Evolutionary conservation across 1,140 invertebrate species (phyloP), one percentile per base, ranked within the genome.

Genomic region (Penaeus chinensis): DNA sequence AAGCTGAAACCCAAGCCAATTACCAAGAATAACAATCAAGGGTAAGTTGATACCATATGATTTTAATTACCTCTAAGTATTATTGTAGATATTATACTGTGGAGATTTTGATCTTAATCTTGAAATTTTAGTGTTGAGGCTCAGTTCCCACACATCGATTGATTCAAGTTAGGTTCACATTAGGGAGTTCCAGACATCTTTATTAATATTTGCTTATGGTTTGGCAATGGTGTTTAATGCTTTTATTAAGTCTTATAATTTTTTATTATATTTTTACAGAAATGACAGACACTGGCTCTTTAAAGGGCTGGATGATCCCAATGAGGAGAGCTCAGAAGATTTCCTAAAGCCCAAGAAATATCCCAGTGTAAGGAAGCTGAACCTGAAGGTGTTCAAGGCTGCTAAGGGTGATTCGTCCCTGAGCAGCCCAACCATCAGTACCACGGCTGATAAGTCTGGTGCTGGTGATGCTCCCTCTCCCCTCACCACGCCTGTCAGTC

Each of bases 221-320:
- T 32, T 1, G 32, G 32, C 32, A 47, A 47, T 47, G 47, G 11
- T 10, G 11, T 47, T 47, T 13, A 1, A 47, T 47, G 5, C 24
- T 76, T 42, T 27, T 76, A 19, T 37, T 76, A n/a, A 19, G 7
- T 10, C 13, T 27, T 76, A 61, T 24, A 61, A 60, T 24, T 54
- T 10, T 24, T 0, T 32, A 0, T 66, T 16, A 32, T 65, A 22
- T 63, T 32, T 32, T 47, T 42, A 13, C 69, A 87, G 85, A 27
- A 82, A 76, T 65, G 76, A 87, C 62, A 66, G 85, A 2, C 85
- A 87, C 47, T 87, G 85, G 84, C 90, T 94, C 47, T 94, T 94
- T 92, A 93, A 94, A 91, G 94, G 93, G 27, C 91, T 94, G 77
- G 94, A 94, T 90, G 92, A 92, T 74, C 93, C 93, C 87, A 92